phyloP scores from a whole-genome alignment of 1,140 invertebrate species.

The Drosophila tsacasi region DNA sequence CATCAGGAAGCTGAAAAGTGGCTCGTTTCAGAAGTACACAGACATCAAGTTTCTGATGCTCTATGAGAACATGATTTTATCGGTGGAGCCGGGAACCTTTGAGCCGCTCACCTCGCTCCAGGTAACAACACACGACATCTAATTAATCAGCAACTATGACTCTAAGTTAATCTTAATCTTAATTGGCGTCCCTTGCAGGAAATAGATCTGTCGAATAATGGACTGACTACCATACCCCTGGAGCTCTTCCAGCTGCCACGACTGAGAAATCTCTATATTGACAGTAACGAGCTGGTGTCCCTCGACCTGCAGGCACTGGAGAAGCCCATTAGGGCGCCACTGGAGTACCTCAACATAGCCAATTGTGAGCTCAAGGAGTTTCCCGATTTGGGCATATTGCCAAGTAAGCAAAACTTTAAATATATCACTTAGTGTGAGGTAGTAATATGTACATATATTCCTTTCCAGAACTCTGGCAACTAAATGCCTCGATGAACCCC shows the following conservation, averaged over 20 bases:
- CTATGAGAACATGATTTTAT: constrained; percentile 87
- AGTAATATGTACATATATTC: background rate
- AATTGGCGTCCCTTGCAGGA: constrained; percentile 72
- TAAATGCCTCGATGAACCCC: constrained; percentile 80
- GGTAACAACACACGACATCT: constrained; percentile 55
- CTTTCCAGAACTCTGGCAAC: constrained; percentile 72
- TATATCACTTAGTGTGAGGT: background rate
- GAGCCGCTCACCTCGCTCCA: constrained; percentile 85
- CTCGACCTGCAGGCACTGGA: constrained; percentile 81
- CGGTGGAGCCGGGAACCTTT: constrained; percentile 87
- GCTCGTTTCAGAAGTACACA: constrained; percentile 86
- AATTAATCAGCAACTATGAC: constrained; percentile 46
- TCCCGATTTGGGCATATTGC: constrained; percentile 86
- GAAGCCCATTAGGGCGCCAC: constrained; percentile 86
- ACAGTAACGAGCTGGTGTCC: constrained; percentile 86
- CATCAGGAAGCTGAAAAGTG: constrained; percentile 86
- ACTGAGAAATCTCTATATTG: constrained; percentile 87
- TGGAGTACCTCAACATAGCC: constrained; percentile 87
- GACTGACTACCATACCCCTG: constrained; percentile 86
- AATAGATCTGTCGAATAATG: constrained; percentile 87
- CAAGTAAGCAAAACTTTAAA: constrained; percentile 68
- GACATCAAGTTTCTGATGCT: constrained; percentile 87
- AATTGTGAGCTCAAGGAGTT: constrained; percentile 86
- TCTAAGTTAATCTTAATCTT: constrained; percentile 18
- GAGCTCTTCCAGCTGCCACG: constrained; percentile 87